Evolutionary conservation across 2,888 invertebrate species (phyloP), one percentile per base, ranked within the genome.

Genomic region (Euspilapteryx auroguttella): DNA sequence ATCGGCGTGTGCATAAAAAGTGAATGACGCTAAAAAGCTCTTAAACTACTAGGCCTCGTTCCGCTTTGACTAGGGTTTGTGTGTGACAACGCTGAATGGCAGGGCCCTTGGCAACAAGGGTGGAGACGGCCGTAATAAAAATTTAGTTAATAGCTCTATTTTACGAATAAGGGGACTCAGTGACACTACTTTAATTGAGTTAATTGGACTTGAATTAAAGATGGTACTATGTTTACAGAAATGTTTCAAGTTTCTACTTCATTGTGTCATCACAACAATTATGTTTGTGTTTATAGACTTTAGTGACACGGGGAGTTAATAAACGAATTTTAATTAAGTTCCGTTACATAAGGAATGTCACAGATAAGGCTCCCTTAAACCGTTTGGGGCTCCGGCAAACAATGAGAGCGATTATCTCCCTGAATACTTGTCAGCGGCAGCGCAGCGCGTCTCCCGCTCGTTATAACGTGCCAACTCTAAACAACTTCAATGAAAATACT

Each of bases 1-100:
- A 6, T 5, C 17, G 66, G 53, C 49, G 47, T 41, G 53, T 44
- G 47, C 55, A 55, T 69, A 65, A 66, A 58, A 65, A 53, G 50
- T 37, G 49, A 57, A 63, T 62, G 59, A 55, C 61, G 56, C 57
- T 64, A 55, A 58, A 71, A 65, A 65, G 63, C 55, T 58, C 57
- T 55, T 69, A 66, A 71, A 65, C 57, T 65, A 66, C 63, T 65
- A 69, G n/a, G n/a, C n/a, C n/a, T n/a, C n/a, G n/a, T n/a, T n/a
- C n/a, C n/a, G n/a, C n/a, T n/a, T n/a, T n/a, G n/a, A n/a, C n/a
- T n/a, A n/a, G n/a, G n/a, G n/a, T n/a, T n/a, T n/a, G n/a, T n/a
- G n/a, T n/a, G n/a, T n/a, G n/a, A n/a, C n/a, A n/a, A n/a, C n/a
- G n/a, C n/a, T n/a, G n/a, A n/a, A n/a, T n/a, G n/a, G n/a, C n/a